Evolutionary conservation across 2,113 vertebrate genomes (phyloP).

Genomic region (Phocoena phocoena): DNA sequence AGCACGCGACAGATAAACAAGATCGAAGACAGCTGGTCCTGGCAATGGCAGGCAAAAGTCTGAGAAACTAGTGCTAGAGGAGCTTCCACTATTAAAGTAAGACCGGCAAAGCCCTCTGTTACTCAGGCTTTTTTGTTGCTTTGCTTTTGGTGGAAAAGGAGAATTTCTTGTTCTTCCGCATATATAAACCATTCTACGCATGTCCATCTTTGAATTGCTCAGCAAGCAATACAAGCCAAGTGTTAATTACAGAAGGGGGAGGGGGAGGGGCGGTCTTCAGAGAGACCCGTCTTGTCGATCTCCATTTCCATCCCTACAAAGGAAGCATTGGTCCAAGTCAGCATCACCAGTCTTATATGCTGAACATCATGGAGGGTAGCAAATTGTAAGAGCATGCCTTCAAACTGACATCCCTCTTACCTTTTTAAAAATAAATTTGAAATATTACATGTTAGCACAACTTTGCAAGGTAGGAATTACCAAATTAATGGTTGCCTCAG

Average conservation of each 20-base stretch:
- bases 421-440: not conserved
- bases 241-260: not conserved
- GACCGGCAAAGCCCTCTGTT: not conserved
- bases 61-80: not conserved
- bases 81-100: not conserved
- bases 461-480: not conserved
- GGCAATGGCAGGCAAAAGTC: not conserved
- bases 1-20: not conserved
- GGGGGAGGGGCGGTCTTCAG: not conserved
- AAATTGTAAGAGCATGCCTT: not conserved
- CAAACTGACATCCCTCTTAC: not conserved
- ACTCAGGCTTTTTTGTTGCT: not conserved
- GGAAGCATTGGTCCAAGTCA: not conserved
- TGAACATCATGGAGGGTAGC: fast-evolving
- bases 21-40: not conserved
- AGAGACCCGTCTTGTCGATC: not conserved
- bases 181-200: not conserved
- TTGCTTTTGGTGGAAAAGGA: not conserved
- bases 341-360: not conserved
- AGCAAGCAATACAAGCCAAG: not conserved
- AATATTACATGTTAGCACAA: not conserved
- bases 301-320: not conserved
- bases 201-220: not conserved
- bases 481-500: not conserved
- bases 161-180: not conserved